Percentiles rank a stretch among this genome's conserved stretches.
phyloP scores from a whole-genome alignment of 92 coral and sea anemone genomes.

The Chrysogorgia sp. region DNA sequence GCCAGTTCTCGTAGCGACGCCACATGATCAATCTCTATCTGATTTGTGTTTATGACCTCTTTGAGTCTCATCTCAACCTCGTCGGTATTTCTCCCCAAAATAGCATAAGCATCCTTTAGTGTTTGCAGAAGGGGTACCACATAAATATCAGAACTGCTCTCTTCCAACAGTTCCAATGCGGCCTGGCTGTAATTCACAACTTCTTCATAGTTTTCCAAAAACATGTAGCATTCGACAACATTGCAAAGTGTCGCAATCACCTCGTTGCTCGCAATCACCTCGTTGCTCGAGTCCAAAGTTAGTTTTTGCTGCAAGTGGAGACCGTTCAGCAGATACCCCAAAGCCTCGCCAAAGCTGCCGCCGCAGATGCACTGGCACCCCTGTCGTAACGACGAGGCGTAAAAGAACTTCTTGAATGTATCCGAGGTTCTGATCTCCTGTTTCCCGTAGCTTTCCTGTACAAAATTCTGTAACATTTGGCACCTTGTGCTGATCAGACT shows the following conservation, averaged over 20 bases:
- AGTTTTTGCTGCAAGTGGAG: slow-evolving; percentile 95
- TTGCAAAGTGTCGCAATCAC: slow-evolving; percentile 83
- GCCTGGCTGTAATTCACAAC: slow-evolving; percentile 84
- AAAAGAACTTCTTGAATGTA: slow-evolving; percentile 88
- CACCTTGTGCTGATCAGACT: slow-evolving; percentile 68
- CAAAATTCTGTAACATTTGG: slow-evolving; percentile 70
- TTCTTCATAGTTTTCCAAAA: slow-evolving; percentile 73
- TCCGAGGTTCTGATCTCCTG: slow-evolving; percentile 63
- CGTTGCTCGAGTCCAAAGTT: slow-evolving; percentile 70
- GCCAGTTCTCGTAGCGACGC: slow-evolving; percentile 88
- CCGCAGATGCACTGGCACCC: slow-evolving; percentile 86
- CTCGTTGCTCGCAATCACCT: too few species aligned
- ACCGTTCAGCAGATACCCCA: slow-evolving; percentile 76
- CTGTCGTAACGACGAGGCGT: slow-evolving; percentile 69
- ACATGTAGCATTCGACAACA: slow-evolving; percentile 78
- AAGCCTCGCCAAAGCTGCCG: slow-evolving; percentile 72
- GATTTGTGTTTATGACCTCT: slow-evolving; percentile 63
- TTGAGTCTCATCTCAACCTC: slow-evolving; percentile 63
- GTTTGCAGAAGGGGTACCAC: slow-evolving; percentile 82
- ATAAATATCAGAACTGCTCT: slow-evolving; percentile 61
- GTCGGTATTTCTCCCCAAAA: slow-evolving; percentile 68
- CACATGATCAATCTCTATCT: slow-evolving; percentile 74
- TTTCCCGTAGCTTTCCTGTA: slow-evolving; percentile 58
- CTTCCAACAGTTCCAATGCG: slow-evolving; percentile 73
- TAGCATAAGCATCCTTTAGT: slow-evolving; percentile 63